Conservation (phyloP, 2,113 vertebrate genomes). For the Sylvia atricapilla region DNA sequence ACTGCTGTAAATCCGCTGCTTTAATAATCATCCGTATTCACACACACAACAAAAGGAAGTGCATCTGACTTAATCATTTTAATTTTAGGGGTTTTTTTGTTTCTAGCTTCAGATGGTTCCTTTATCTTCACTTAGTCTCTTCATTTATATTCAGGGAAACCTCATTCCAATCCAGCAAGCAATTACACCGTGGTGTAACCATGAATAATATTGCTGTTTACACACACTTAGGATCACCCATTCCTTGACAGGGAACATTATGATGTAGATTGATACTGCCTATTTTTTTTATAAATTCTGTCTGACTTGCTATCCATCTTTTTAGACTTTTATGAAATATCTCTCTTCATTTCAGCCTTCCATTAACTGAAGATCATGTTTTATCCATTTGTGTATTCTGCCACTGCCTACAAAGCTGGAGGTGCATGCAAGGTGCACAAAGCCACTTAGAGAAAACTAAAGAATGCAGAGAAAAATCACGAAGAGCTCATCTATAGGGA, state of each 20-base stretch:
- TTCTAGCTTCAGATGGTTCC: neutral
- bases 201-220: slow-evolving; percentile 44
- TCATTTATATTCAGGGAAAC: slow-evolving; percentile 1
- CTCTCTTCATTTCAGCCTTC: neutral
- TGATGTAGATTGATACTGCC: neutral
- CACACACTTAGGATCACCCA: neutral
- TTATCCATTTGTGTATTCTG: neutral
- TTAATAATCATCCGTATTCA: neutral
- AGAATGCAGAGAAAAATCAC: neutral
- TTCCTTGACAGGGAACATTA: neutral
- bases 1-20: neutral
- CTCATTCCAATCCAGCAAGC: neutral
- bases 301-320: neutral
- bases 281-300: neutral
- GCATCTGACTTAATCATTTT: neutral
- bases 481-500: neutral
- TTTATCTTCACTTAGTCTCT: neutral
- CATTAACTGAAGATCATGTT: neutral
- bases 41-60: neutral
- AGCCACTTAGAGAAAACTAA: neutral
- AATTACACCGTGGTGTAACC: slow-evolving; percentile 9
- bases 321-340: neutral
- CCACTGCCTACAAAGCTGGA: neutral
- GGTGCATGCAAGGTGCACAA: neutral
- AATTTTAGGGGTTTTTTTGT: neutral